A percentile compares a stretch with the other conserved stretches of the same genome.
Conservation (phyloP, 2,888 invertebrate genomes). For the Acleris cristana region DNA sequence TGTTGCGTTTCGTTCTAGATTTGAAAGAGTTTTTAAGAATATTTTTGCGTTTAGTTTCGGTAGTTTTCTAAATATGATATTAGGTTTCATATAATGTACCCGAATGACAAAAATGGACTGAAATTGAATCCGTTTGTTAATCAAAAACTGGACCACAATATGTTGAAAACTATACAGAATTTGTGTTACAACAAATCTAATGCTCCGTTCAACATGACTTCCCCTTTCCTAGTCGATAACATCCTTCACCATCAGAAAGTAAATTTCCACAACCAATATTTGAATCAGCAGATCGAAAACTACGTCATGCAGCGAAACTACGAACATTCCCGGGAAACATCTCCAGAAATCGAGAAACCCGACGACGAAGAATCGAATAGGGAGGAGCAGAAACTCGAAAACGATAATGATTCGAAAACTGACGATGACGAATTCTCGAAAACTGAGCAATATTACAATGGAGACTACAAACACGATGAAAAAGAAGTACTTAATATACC, state of each 20-base stretch:
- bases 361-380: slow-evolving; percentile 57
- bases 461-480: slow-evolving; percentile 64
- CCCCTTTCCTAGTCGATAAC: slow-evolving; percentile 85
- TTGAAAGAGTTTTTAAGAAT: slow-evolving; percentile 37
- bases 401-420: slow-evolving; percentile 72
- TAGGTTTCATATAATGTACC: slow-evolving; percentile 72
- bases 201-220: slow-evolving; percentile 79
- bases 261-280: slow-evolving; percentile 79
- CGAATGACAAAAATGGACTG: slow-evolving; percentile 77
- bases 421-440: slow-evolving; percentile 64
- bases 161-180: slow-evolving; percentile 79
- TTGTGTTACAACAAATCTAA: slow-evolving; percentile 71
- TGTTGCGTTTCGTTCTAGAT: slow-evolving; percentile 36
- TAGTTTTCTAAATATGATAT: slow-evolving; percentile 26
- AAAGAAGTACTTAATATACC: slow-evolving; percentile 76
- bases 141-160: slow-evolving; percentile 70
- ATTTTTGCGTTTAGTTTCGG: slow-evolving; percentile 38
- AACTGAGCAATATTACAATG: slow-evolving; percentile 62
- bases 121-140: slow-evolving; percentile 67
- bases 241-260: slow-evolving; percentile 83
- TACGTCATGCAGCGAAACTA: slow-evolving; percentile 67
- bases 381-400: slow-evolving; percentile 59
- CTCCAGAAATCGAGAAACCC: slow-evolving; percentile 65
- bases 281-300: slow-evolving; percentile 80
- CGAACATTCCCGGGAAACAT: slow-evolving; percentile 67